Conservation (phyloP, 2,113 vertebrate genomes). For the Dascyllus trimaculatus region DNA sequence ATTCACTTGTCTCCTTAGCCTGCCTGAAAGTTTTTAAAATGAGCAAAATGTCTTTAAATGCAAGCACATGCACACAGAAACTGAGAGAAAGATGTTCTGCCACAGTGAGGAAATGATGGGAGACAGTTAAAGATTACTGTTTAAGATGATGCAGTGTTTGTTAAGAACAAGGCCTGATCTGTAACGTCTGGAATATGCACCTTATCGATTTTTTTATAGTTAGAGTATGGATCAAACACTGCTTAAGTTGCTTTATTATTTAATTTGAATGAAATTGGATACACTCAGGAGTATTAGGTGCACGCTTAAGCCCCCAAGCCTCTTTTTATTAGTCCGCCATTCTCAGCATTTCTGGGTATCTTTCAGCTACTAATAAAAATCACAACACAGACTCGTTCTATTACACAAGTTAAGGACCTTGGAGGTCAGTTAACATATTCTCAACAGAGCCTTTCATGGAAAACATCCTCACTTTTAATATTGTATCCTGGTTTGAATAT, state of each 20-base stretch:
- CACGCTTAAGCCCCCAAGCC: not conserved
- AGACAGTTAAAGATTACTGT: not conserved
- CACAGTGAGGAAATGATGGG: not conserved
- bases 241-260: not conserved
- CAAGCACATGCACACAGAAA: conserved; percentile 38
- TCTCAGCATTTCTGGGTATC: conserved; percentile 2
- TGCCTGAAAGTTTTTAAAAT: conserved; percentile 25
- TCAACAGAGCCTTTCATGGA: too few relatives aligned
- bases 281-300: not conserved
- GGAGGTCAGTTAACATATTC: too few relatives aligned
- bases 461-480: too few relatives aligned
- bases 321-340: not conserved
- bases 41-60: conserved; percentile 53
- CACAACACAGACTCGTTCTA: too few relatives aligned
- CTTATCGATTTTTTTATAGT: not conserved
- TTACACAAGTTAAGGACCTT: too few relatives aligned
- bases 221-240: not conserved
- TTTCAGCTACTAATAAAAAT: not conserved
- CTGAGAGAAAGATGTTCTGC: not conserved
- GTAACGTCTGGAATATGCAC: not conserved
- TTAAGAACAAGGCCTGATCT: not conserved
- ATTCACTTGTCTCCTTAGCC: conserved; percentile 48
- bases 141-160: not conserved
- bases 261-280: not conserved
- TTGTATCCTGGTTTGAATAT: too few relatives aligned